Conservation (phyloP, 2,888 invertebrate species). For the Monochamus alternatus region DNA sequence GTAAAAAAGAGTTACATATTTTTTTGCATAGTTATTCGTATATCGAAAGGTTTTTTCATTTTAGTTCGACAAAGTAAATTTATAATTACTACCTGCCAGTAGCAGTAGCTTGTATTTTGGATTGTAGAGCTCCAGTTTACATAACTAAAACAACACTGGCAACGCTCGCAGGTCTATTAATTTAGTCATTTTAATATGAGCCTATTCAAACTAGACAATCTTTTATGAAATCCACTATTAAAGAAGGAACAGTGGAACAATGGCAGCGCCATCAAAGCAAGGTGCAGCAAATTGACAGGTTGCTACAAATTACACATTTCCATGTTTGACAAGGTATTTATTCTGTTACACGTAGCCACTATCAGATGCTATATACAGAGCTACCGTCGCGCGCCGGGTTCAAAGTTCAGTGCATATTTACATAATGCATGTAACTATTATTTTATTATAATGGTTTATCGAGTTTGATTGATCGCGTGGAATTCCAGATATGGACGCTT, state of each 20-base stretch:
- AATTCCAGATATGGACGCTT: neutral
- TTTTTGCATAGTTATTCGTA: too few relatives aligned
- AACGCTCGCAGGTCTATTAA: neutral
- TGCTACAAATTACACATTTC: slow-evolving; percentile 37
- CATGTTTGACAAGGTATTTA: slow-evolving; percentile 39
- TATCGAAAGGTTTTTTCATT: too few relatives aligned
- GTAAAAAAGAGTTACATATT: too few relatives aligned
- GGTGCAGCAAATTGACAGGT: slow-evolving; percentile 34
- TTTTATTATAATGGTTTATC: slow-evolving; percentile 34
- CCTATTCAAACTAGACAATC: neutral
- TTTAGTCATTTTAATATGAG: neutral
- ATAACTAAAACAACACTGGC: neutral
- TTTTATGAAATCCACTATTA: neutral
- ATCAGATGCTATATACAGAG: slow-evolving; percentile 36
- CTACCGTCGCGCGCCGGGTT: slow-evolving; percentile 27
- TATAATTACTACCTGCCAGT: too few relatives aligned
- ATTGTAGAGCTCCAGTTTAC: neutral
- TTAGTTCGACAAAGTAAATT: too few relatives aligned
- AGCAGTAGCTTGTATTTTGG: too few relatives aligned
- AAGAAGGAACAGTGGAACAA: slow-evolving; percentile 14
- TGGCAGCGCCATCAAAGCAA: slow-evolving; percentile 7
- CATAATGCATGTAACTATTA: slow-evolving; percentile 35
- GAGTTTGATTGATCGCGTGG: slow-evolving; percentile 29
- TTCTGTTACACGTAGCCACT: slow-evolving; percentile 33
- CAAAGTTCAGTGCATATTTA: slow-evolving; percentile 38